These are phyloP conservation scores for Clarias platycephalus DNA, from an alignment of 2,797 vertebrate genomes.

Conservation along the genomic window DNA sequence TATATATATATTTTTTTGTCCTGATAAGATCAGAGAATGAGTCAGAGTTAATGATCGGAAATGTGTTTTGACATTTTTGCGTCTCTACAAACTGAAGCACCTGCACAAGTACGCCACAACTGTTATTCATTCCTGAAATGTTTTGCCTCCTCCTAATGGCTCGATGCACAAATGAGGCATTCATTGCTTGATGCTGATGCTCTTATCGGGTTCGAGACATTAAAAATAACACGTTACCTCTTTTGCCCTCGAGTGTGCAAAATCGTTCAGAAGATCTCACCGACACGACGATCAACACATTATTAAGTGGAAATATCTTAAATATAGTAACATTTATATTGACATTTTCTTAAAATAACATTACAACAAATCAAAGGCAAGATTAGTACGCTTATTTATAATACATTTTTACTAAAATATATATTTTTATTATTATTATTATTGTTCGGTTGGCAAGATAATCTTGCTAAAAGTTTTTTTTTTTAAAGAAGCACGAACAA, in stretches of 20 bases:
- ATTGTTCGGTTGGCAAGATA: too few species aligned
- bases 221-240: slow-evolving; percentile 17
- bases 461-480: too few species aligned
- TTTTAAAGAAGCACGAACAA: too few species aligned
- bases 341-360: too few species aligned
- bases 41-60: slow-evolving; percentile 65
- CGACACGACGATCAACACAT: neutral
- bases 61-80: slow-evolving; percentile 57
- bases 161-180: slow-evolving; percentile 35
- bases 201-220: neutral
- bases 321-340: too few species aligned
- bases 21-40: slow-evolving; percentile 65
- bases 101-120: slow-evolving; percentile 8
- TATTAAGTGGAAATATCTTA: too few species aligned
- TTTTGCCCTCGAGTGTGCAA: slow-evolving; percentile 1
- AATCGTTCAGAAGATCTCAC: neutral
- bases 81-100: slow-evolving; percentile 53
- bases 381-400: too few species aligned
- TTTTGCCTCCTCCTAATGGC: slow-evolving; percentile 38
- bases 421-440: too few species aligned
- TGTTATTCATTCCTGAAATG: slow-evolving; percentile 44
- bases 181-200: slow-evolving; percentile 3
- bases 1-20: neutral
- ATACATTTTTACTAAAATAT: too few species aligned
- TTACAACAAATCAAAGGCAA: too few species aligned